Evolutionary conservation across 2,888 invertebrate genomes (phyloP).

Genomic region (Melieria omissa): DNA sequence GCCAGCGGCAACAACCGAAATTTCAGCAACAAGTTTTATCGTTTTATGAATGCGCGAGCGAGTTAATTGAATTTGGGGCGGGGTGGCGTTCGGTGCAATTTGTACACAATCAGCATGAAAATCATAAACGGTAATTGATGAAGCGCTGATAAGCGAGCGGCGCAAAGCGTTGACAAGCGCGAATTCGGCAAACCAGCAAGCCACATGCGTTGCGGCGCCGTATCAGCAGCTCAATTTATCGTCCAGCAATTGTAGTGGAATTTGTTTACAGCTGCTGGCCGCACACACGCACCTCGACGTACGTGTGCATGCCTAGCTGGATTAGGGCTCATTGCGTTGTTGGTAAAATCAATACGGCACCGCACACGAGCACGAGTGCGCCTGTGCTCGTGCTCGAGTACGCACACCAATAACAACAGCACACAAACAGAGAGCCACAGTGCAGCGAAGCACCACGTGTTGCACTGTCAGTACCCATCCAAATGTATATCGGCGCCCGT

Average conservation of each 20-base stretch:
- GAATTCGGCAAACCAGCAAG: too few relatives aligned
- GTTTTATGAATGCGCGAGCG: not conserved
- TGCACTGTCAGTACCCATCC: not conserved
- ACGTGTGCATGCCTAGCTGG: not conserved
- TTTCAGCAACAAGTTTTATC: slow-evolving; percentile 2
- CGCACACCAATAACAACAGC: not conserved
- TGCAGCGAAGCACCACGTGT: not conserved
- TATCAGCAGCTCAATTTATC: slow-evolving; percentile 11
- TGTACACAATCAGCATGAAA: not conserved
- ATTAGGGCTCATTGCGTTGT: too few relatives aligned
- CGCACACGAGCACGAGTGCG: too few relatives aligned
- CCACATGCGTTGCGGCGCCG: slow-evolving; percentile 5
- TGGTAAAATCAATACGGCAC: too few relatives aligned
- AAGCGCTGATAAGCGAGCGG: slow-evolving; percentile 44
- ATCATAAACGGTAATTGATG: slow-evolving; percentile 26
- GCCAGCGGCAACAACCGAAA: not conserved
- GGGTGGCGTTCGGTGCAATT: not conserved
- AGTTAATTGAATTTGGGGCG: not conserved
- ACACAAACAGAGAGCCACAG: not conserved
- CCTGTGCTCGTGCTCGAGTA: not conserved
- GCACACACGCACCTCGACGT: not conserved
- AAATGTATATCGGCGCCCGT: not conserved
- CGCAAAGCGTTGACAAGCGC: slow-evolving; percentile 49
- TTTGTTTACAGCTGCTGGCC: not conserved
- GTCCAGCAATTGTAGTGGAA: not conserved